A percentile compares a stretch with the other conserved stretches of the same genome.
phyloP scores from a whole-genome alignment of 2,113 vertebrate species.

The Cyanistes caeruleus region DNA sequence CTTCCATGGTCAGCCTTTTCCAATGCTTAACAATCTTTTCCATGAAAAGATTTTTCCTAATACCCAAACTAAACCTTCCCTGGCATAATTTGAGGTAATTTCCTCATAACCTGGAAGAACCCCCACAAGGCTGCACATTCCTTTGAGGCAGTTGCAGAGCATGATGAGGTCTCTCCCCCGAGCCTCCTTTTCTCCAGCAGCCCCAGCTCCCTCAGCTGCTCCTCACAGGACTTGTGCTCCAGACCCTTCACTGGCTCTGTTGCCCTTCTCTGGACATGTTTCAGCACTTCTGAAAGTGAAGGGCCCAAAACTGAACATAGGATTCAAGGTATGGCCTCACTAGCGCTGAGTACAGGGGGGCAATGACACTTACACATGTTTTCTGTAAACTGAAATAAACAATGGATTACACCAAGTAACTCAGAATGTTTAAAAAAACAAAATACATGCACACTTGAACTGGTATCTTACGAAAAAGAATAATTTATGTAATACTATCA shows the following conservation, averaged over 20 bases:
- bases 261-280: neutral
- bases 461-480: neutral
- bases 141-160: neutral
- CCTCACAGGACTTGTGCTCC: neutral
- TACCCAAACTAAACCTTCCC: neutral
- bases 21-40: neutral
- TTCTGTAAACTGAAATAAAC: neutral
- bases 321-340: neutral
- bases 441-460: neutral
- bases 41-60: fast-evolving
- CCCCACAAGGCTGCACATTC: neutral
- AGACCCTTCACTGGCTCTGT: neutral
- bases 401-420: neutral
- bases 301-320: neutral
- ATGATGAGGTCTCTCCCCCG: neutral
- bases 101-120: neutral
- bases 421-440: neutral
- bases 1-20: neutral
- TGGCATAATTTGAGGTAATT: neutral
- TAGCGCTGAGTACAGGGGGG: neutral
- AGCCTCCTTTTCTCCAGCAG: neutral
- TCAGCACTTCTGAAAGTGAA: neutral
- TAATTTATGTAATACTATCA: neutral
- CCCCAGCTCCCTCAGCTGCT: neutral
- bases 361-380: fast-evolving